Base-by-base conservation (phyloP, 2,888 invertebrate species). In the Cosmopolites sordidus region DNA sequence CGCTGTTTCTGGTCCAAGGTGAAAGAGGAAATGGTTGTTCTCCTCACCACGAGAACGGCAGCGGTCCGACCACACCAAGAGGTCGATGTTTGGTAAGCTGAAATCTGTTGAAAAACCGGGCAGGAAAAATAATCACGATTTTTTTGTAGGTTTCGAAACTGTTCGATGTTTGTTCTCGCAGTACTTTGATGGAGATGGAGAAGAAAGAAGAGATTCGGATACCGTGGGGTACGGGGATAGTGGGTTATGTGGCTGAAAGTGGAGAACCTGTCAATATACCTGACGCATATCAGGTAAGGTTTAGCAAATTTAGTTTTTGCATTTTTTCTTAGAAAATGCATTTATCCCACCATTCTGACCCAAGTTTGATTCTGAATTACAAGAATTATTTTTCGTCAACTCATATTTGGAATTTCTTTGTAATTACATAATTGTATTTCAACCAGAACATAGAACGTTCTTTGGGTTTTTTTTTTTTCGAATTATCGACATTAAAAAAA, bases 161-260 rank as follows among this genome's bases (percentile, higher is more conserved):
- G 62, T 96, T 96, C 76, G 96, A 96, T 76, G 95, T 96, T 29
- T 94, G 92, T 68, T 90, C 92, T 58, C 86, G 89, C 69, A 94
- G 94, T 58, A 94, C 93, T 2, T 82, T 94, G 30, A 87, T 90
- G 70, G 93, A 94, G 74, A 92, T 92, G 87, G 91, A 92, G 72
- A 87, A 89, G 71, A 86, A 90, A 64, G 92, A 93, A 60, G 94
- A 94, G 76, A 94, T 95, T 66, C 80, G 87, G 68, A 91, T 96
- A 71, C 91, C 94, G 16, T 94, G 95, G 91, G 95, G 95, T 48
- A 89, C 87, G 48, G 96, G 96, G 51, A 95, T 96, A 68, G 94
- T 94, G 30, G 96, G 95, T 11, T 90, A 89, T 75, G 95, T 95
- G 40, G 96, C 95, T 14, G 88, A 91, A 70, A 91, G 90, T 69